phyloP scores from a whole-genome alignment of 2,797 vertebrate genomes.

The Helicolenus hilgendorfi region DNA sequence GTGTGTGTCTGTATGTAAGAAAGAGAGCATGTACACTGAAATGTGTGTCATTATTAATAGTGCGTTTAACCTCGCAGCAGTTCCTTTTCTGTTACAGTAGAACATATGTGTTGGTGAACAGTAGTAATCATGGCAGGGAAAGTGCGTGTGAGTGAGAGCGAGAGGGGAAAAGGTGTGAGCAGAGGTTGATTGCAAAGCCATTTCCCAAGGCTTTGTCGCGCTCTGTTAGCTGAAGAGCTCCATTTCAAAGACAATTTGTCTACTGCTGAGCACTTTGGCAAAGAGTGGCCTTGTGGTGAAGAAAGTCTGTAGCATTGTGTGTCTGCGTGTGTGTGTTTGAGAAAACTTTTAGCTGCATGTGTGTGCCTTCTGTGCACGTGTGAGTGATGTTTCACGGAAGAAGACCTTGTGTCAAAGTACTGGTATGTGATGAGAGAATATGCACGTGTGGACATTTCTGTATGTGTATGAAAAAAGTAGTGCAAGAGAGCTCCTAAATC shows the following conservation, averaged over 20 bases:
- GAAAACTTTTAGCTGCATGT: background rate
- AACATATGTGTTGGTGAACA: slow-evolving; percentile 52
- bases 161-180: slow-evolving; percentile 62
- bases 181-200: slow-evolving; percentile 80
- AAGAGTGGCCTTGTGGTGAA: slow-evolving; percentile 45
- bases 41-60: slow-evolving; percentile 12
- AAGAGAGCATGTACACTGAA: background rate
- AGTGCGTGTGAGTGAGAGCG: slow-evolving; percentile 9
- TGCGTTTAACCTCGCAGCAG: slow-evolving; percentile 16
- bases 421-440: background rate
- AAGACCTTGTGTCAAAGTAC: background rate
- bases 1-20: background rate
- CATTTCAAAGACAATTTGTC: slow-evolving; percentile 81
- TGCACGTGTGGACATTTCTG: background rate
- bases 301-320: slow-evolving; percentile 7
- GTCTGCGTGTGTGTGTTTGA: background rate
- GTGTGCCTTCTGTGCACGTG: background rate
- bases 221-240: slow-evolving; percentile 79
- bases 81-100: slow-evolving; percentile 29
- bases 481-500: slow-evolving; percentile 6
- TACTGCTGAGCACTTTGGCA: slow-evolving; percentile 66
- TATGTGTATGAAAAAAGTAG: background rate
- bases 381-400: background rate
- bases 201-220: slow-evolving; percentile 83
- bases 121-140: slow-evolving; percentile 24